Conservation (phyloP, 2,797 vertebrate species). For the Morus bassanus region DNA sequence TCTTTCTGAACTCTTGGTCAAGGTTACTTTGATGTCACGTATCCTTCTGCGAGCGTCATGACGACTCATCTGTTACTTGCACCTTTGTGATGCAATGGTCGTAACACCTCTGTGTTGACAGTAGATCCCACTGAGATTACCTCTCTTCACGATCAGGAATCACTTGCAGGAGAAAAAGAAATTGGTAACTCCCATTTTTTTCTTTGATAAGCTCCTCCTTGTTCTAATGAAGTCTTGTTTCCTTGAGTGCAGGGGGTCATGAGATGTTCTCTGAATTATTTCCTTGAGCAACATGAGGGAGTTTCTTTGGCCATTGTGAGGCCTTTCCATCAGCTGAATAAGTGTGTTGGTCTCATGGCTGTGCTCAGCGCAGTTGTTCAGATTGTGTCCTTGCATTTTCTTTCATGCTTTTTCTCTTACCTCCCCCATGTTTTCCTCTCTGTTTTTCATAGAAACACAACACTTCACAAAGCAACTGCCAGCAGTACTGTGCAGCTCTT, state of each 20-base stretch:
- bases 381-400: not conserved
- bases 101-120: not conserved
- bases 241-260: not conserved
- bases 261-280: not conserved
- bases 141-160: not conserved
- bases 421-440: not conserved
- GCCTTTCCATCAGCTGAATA: not conserved
- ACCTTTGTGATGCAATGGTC: not conserved
- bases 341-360: not conserved
- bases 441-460: not conserved
- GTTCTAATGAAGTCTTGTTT: not conserved
- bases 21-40: not conserved
- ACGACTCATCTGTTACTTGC: not conserved
- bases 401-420: not conserved
- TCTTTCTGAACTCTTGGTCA: not conserved
- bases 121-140: not conserved
- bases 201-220: not conserved
- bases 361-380: not conserved
- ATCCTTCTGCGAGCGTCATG: not conserved
- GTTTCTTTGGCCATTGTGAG: not conserved
- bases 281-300: not conserved
- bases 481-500: not conserved
- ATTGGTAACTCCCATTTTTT: not conserved
- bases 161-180: not conserved
- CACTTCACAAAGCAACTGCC: not conserved